Base-by-base conservation (phyloP, 1,140 invertebrate genomes). In the Conopomorpha cramerella region DNA sequence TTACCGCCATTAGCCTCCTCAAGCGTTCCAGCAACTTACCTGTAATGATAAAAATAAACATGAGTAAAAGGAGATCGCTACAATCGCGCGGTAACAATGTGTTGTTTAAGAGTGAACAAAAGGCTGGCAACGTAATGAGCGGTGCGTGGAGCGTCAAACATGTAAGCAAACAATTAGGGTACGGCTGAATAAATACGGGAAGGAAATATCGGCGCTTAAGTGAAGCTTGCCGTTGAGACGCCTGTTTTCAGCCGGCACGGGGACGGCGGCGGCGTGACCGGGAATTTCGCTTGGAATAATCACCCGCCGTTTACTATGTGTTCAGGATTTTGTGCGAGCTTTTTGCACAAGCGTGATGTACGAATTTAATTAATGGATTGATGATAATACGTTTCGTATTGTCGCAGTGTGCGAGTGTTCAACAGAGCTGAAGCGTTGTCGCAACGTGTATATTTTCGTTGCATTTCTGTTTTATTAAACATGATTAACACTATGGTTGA, bases 121-220 rank as follows among this genome's bases (percentile, higher is more conserved):
- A 74, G 67, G 60, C 44, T 55, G 58, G 59, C 48, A 48, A 60
- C 63, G 45, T 76, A 76, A 76, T 76, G 71, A 76, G 65, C 60
- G 57, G 63, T 76, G 67, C 71, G 67, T 76, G 66, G 55, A 58
- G 63, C 62, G 67, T 76, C 71, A 71, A 72, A 76, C 67, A 67
- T 76, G 63, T 76, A 71, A 71, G 67, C 62, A 76, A 76, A 76
- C 71, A 73, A 72, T 68, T 76, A 72, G 61, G 64, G 62, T 55
- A 72, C 71, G 71, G 60, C 71, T 76, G 71, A 72, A 58, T 71
- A 76, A 76, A 76, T 72, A 76, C 64, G 51, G 68, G 54, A 58
- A 57, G 48, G 65, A 70, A 70, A 76, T 76, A 76, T 71, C 66
- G 68, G 64, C 51, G 59, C 57, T 52, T 45, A 55, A 53, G 56